phyloP scores from a whole-genome alignment of 2,888 invertebrate genomes.

The Andrena flavipes region DNA sequence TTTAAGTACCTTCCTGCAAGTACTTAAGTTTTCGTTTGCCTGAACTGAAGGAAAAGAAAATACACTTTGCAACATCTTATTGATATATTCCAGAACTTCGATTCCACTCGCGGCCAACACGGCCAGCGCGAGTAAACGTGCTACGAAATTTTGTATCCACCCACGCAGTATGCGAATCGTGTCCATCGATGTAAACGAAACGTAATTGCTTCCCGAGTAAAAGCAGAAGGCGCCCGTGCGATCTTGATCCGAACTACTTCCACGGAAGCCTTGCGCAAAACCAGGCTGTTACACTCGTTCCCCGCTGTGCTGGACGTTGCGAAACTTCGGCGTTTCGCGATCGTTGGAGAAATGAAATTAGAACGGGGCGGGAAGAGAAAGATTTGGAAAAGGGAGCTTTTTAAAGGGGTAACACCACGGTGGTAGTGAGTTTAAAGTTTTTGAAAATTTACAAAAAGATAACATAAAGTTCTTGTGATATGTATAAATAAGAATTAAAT shows the following conservation, averaged over 20 bases:
- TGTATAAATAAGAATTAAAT: too few relatives aligned
- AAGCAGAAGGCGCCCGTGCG: constrained; percentile 54
- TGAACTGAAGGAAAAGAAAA: too few relatives aligned
- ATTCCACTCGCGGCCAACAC: too few relatives aligned
- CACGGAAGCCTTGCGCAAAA: constrained; percentile 39
- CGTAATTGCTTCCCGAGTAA: constrained; percentile 67
- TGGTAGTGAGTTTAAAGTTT: neutral
- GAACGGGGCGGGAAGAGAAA: neutral
- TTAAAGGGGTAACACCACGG: too few relatives aligned
- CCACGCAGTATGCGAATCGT: constrained; percentile 40
- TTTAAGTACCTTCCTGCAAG: too few relatives aligned
- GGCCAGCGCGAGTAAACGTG: too few relatives aligned
- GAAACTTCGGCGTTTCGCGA: constrained; percentile 31
- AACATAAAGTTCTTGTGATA: neutral
- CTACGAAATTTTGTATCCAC: constrained; percentile 13
- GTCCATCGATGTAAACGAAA: constrained; percentile 42
- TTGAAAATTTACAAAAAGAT: neutral
- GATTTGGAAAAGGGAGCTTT: too few relatives aligned
- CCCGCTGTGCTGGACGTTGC: constrained; percentile 8
- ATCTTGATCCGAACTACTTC: constrained; percentile 54
- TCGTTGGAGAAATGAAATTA: neutral
- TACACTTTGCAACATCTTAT: too few relatives aligned
- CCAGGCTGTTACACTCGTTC: neutral
- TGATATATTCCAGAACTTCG: too few relatives aligned
- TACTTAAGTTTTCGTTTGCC: too few relatives aligned